Conservation (phyloP, 2,888 invertebrate species). For the Malthinus flaveolus region DNA sequence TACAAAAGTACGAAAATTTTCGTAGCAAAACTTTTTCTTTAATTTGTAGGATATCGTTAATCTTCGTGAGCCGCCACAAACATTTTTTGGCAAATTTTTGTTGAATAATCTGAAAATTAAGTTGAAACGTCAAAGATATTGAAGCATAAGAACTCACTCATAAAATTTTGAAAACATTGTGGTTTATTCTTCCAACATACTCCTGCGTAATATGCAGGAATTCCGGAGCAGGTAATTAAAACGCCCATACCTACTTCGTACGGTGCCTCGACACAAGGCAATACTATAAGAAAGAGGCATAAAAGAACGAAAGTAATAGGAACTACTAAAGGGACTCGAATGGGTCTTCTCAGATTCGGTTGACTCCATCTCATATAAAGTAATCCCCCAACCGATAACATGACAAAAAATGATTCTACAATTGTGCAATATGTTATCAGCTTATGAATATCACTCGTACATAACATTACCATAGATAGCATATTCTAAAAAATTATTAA, state of each 20-base stretch:
- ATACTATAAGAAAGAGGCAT: constrained; percentile 76
- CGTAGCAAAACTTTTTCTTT: no score
- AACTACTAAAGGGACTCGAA: constrained; percentile 69
- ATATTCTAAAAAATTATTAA: constrained; percentile 66
- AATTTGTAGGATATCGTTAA: constrained; percentile 34
- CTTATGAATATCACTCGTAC: constrained; percentile 80
- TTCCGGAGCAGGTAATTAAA: constrained; percentile 77
- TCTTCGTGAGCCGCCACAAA: constrained; percentile 81
- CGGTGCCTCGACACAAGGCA: constrained; percentile 80
- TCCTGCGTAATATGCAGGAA: constrained; percentile 79
- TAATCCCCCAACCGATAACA: constrained; percentile 82
- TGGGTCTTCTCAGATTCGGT: constrained; percentile 80
- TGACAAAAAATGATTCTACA: constrained; percentile 91
- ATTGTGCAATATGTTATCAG: constrained; percentile 91
- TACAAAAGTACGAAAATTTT: no score
- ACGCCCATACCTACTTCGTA: constrained; percentile 78
- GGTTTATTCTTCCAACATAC: constrained; percentile 72
- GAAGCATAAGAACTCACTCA: constrained; percentile 59
- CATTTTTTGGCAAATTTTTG: constrained; percentile 68
- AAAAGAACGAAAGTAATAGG: constrained; percentile 77
- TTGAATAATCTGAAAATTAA: constrained; percentile 61
- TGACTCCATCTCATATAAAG: constrained; percentile 80
- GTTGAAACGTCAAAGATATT: background rate
- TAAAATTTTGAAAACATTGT: constrained; percentile 58
- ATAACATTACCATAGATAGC: constrained; percentile 82